These are phyloP conservation scores for Harmothoe impar DNA, from an alignment of 2,888 invertebrate species.

Conservation along the genomic window DNA sequence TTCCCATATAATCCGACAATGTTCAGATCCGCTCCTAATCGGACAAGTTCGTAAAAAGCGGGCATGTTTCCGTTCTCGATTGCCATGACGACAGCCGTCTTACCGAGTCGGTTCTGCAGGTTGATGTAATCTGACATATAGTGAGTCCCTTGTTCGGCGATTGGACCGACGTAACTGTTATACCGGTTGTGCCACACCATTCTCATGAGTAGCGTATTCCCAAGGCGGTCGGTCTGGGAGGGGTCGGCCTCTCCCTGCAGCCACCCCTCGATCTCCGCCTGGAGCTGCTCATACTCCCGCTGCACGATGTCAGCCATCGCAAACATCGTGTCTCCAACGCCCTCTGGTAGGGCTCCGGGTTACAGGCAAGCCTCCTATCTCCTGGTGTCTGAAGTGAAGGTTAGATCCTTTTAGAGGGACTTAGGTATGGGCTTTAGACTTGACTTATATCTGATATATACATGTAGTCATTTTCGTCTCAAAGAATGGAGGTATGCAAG, in stretches of 20 bases:
- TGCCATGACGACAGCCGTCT: conserved; percentile 50
- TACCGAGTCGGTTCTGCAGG: conserved; percentile 51
- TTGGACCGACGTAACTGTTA: conserved; percentile 29
- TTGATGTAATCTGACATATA: conserved; percentile 55
- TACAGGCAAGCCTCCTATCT: too few relatives aligned
- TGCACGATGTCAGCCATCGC: conserved; percentile 48
- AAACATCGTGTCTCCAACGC: neutral
- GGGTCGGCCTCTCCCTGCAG: conserved; percentile 51
- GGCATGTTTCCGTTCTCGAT: conserved; percentile 56
- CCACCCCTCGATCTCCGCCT: conserved; percentile 50
- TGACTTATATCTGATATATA: too few relatives aligned
- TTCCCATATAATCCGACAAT: conserved; percentile 54
- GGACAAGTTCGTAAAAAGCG: conserved; percentile 49
- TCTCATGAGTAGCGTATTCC: conserved; percentile 50
- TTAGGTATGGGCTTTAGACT: too few relatives aligned
- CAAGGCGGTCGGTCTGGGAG: conserved; percentile 49
- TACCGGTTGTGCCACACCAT: conserved; percentile 54
- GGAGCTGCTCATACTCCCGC: conserved; percentile 42
- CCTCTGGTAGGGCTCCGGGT: too few relatives aligned
- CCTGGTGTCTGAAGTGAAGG: too few relatives aligned
- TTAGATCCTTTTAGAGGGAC: too few relatives aligned
- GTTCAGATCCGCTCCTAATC: conserved; percentile 42
- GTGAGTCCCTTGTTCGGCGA: conserved; percentile 36
- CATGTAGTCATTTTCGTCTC: too few relatives aligned
- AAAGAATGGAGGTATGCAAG: too few relatives aligned